phyloP scores from a whole-genome alignment of 2,113 vertebrate genomes.

The Mesitornis unicolor region DNA sequence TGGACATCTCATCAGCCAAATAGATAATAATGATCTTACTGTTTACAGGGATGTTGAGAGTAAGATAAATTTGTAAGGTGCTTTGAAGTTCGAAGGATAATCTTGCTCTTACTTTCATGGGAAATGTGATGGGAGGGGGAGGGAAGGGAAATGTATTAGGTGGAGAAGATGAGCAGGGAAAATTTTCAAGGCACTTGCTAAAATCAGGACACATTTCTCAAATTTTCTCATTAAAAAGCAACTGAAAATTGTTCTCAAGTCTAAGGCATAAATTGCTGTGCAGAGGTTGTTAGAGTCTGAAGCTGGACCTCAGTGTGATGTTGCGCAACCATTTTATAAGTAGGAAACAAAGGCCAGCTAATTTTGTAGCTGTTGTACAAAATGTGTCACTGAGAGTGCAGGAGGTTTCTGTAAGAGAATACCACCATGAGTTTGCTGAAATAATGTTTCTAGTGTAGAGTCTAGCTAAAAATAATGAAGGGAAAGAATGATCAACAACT shows the following conservation, averaged over 20 bases:
- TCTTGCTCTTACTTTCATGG: not conserved
- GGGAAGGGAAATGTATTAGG: not conserved
- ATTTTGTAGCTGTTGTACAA: not conserved
- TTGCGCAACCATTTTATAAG: not conserved
- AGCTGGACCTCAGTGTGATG: not conserved
- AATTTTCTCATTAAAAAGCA: not conserved
- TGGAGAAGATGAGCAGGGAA: not conserved
- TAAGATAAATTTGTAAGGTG: not conserved
- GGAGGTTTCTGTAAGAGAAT: not conserved
- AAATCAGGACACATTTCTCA: not conserved
- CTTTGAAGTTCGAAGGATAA: not conserved
- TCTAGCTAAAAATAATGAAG: not conserved
- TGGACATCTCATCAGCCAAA: constrained; percentile 11
- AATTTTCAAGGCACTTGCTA: not conserved
- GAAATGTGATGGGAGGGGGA: not conserved
- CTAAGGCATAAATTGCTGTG: not conserved
- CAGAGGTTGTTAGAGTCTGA: not conserved
- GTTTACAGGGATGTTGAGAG: not conserved
- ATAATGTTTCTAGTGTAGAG: not conserved
- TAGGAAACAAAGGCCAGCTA: not conserved
- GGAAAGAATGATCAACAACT: not conserved
- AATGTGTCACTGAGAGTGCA: not conserved
- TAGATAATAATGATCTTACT: not conserved
- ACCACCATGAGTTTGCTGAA: not conserved
- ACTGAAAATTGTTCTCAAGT: not conserved